Evolutionary conservation across 2,888 invertebrate genomes (phyloP).

Genomic region (Drosophila mimica): DNA sequence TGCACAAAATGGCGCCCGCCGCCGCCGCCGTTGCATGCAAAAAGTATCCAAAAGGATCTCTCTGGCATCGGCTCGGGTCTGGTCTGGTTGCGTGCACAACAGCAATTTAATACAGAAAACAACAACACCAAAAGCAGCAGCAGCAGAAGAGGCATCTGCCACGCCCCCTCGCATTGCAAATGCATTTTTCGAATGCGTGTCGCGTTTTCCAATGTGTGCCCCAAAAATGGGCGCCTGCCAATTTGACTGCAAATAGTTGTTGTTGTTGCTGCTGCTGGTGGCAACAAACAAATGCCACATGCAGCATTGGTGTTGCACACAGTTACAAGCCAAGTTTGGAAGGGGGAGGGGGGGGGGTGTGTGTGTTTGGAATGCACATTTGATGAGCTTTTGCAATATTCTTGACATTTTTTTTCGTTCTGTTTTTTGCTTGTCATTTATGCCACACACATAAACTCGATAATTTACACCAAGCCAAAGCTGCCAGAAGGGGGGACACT

Average conservation of each 20-base stretch:
- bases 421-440: constrained; percentile 55
- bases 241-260: constrained; percentile 61
- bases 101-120: constrained; percentile 72
- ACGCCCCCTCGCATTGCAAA: constrained; percentile 28
- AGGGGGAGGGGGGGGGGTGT: neutral
- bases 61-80: neutral
- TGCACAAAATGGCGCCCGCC: constrained; percentile 63
- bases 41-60: constrained; percentile 2
- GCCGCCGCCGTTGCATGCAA: neutral
- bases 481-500: neutral
- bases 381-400: constrained; percentile 59
- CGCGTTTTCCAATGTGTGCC: constrained; percentile 63
- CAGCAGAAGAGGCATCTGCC: neutral
- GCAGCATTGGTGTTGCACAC: constrained; percentile 48
- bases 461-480: constrained; percentile 55
- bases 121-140: constrained; percentile 1
- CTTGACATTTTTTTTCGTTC: neutral
- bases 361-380: constrained; percentile 19
- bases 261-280: constrained; percentile 19
- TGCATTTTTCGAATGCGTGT: constrained; percentile 78
- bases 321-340: too few relatives aligned
- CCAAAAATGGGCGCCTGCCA: constrained; percentile 61
- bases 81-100: constrained; percentile 43
- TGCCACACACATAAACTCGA: constrained; percentile 68
- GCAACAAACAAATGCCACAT: constrained; percentile 65